phyloP scores from a whole-genome alignment of 2,888 invertebrate genomes.

The Scaptodrosophila latifasciaeformis region DNA sequence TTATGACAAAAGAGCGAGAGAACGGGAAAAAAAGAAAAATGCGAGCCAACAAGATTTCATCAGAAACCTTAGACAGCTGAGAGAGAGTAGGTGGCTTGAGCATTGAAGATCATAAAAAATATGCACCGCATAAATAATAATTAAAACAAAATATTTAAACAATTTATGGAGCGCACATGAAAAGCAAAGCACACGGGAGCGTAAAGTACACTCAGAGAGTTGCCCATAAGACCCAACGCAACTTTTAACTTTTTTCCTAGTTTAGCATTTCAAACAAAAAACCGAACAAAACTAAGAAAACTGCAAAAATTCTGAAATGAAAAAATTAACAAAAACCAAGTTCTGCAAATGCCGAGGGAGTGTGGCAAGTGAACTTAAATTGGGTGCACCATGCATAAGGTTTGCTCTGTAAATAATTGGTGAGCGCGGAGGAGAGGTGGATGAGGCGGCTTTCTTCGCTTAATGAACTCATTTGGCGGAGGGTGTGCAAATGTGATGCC shows the following conservation, averaged over 20 bases:
- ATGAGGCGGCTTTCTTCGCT: not conserved
- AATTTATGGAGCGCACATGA: not conserved
- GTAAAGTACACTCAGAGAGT: constrained; percentile 1
- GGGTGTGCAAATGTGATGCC: too few species aligned
- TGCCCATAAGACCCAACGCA: not conserved
- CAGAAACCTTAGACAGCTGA: constrained; percentile 17
- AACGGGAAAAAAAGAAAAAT: not conserved
- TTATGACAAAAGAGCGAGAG: constrained; percentile 34
- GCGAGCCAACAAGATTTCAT: constrained; percentile 1
- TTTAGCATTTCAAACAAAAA: constrained; percentile 33
- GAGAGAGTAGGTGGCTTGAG: constrained; percentile 14
- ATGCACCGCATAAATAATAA: constrained; percentile 26
- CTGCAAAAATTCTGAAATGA: too few species aligned
- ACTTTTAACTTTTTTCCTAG: constrained; percentile 24
- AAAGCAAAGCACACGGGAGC: not conserved
- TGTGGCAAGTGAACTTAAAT: too few species aligned
- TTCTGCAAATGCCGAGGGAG: too few species aligned
- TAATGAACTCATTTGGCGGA: constrained; percentile 10
- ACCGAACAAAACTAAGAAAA: constrained; percentile 1
- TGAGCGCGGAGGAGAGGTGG: not conserved
- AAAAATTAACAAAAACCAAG: too few species aligned
- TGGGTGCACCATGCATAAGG: constrained; percentile 1
- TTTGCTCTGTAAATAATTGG: not conserved
- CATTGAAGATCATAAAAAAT: constrained; percentile 8
- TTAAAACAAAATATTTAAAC: constrained; percentile 43